Conservation (phyloP, 2,113 vertebrate species). For the Petrocephalus microphthalmus region DNA sequence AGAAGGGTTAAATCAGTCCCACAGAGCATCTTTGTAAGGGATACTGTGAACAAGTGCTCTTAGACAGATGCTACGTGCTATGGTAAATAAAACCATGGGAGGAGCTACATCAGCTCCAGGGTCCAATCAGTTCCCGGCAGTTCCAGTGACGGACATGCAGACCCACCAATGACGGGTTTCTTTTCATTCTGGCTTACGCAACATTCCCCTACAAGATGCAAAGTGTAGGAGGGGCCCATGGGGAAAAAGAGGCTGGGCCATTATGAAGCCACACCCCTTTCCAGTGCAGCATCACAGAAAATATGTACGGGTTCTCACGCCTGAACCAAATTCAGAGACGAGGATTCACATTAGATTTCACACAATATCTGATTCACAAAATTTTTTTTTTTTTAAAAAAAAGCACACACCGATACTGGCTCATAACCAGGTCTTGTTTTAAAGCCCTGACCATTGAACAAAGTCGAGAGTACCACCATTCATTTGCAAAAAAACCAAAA, state of each 20-base stretch:
- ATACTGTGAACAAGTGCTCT: background rate
- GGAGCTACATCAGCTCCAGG: background rate
- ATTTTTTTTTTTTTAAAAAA: too few species aligned
- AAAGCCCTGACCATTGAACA: background rate
- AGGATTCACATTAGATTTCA: slow-evolving; percentile 3
- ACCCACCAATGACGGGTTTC: background rate
- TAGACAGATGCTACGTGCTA: background rate
- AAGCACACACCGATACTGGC: background rate
- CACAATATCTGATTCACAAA: slow-evolving; percentile 6
- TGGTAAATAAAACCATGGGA: background rate
- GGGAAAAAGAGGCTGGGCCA: background rate
- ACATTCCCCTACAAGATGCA: background rate
- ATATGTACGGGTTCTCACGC: background rate
- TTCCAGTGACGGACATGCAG: background rate
- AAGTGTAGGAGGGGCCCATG: background rate
- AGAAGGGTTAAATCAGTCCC: background rate
- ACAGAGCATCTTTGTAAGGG: slow-evolving; percentile 18
- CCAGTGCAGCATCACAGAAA: background rate
- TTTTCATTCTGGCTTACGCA: background rate
- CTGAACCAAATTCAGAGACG: background rate
- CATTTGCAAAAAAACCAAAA: background rate
- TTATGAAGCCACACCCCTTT: background rate
- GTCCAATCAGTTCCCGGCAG: background rate
- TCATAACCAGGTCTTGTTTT: background rate
- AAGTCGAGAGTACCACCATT: background rate